Percentiles rank a stretch among this genome's conserved stretches.
Evolutionary conservation across 2,797 vertebrate genomes (phyloP).

Genomic region (Cynodonichthys magdalenae): DNA sequence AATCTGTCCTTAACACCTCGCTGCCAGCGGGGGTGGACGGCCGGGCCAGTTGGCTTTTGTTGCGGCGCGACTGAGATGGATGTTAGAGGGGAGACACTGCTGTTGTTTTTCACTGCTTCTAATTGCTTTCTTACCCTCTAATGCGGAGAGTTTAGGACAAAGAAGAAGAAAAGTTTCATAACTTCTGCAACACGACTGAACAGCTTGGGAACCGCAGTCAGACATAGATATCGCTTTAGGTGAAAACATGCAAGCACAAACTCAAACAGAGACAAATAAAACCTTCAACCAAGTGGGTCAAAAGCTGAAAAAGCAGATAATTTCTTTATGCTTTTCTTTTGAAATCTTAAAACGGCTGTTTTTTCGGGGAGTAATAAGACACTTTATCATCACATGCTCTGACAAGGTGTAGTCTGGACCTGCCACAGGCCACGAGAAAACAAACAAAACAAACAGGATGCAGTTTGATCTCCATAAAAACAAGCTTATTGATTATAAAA

Average conservation of each 20-base stretch:
- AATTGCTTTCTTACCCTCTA: constrained; percentile 62
- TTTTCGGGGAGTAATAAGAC: constrained; percentile 68
- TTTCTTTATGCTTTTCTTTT: constrained; percentile 67
- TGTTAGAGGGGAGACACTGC: constrained; percentile 78
- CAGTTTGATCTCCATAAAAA: constrained; percentile 71
- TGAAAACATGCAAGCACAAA: background rate
- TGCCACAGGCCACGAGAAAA: constrained; percentile 35
- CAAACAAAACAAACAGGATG: constrained; percentile 28
- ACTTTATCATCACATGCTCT: constrained; percentile 62
- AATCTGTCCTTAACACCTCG: constrained; percentile 89
- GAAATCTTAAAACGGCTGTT: constrained; percentile 68
- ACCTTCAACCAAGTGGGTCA: constrained; percentile 52
- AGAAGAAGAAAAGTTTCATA: constrained; percentile 51
- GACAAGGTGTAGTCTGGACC: constrained; percentile 66
- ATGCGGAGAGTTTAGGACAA: constrained; percentile 61
- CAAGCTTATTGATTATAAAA: constrained; percentile 62
- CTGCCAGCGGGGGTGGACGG: constrained; percentile 79
- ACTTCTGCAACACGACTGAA: constrained; percentile 2
- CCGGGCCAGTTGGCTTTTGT: constrained; percentile 84
- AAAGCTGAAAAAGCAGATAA: constrained; percentile 47
- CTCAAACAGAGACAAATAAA: constrained; percentile 11
- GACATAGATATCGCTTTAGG: too few relatives aligned
- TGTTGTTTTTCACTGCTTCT: constrained; percentile 78
- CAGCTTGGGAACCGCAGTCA: too few relatives aligned
- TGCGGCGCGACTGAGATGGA: constrained; percentile 82